Evolutionary conservation across 1,140 invertebrate species (phyloP).

Genomic region (Onthophagus taurus): DNA sequence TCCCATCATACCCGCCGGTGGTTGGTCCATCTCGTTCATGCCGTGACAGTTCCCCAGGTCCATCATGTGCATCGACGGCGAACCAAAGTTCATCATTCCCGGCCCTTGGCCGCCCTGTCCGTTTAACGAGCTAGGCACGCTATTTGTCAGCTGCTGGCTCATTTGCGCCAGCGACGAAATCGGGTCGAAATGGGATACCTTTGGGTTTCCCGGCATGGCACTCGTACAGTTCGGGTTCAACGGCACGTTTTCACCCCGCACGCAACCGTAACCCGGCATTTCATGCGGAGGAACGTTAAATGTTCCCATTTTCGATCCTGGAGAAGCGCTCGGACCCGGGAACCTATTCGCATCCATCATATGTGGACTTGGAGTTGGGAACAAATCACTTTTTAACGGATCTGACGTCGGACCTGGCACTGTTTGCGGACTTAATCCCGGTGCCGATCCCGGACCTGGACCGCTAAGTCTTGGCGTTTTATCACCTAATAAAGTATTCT

Average conservation of each 20-base stretch:
- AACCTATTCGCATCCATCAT: constrained; percentile 37
- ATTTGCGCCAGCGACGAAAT: constrained; percentile 89
- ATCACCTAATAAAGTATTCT: constrained; percentile 14
- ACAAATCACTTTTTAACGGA: constrained; percentile 33
- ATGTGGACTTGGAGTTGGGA: constrained; percentile 34
- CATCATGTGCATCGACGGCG: constrained; percentile 49
- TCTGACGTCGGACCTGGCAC: constrained; percentile 31
- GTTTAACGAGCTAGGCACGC: constrained; percentile 45
- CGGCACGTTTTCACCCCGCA: constrained; percentile 67
- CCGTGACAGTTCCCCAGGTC: constrained; percentile 35
- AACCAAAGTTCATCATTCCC: constrained; percentile 49
- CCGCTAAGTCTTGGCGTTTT: constrained; percentile 20
- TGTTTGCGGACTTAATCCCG: constrained; percentile 34
- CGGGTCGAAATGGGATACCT: constrained; percentile 70
- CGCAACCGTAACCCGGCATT: constrained; percentile 38
- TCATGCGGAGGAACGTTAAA: constrained; percentile 36
- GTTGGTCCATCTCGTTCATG: constrained; percentile 36
- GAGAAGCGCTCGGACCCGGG: constrained; percentile 32
- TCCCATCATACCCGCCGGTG: constrained; percentile 33
- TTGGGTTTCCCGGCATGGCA: constrained; percentile 47
- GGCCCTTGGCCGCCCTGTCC: constrained; percentile 44
- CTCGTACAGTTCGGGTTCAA: constrained; percentile 69
- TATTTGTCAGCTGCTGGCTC: constrained; percentile 82
- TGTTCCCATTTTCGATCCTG: constrained; percentile 33
- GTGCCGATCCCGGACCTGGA: constrained; percentile 19